phyloP scores from a whole-genome alignment of 1,140 invertebrate species.

The Penaeus indicus region DNA sequence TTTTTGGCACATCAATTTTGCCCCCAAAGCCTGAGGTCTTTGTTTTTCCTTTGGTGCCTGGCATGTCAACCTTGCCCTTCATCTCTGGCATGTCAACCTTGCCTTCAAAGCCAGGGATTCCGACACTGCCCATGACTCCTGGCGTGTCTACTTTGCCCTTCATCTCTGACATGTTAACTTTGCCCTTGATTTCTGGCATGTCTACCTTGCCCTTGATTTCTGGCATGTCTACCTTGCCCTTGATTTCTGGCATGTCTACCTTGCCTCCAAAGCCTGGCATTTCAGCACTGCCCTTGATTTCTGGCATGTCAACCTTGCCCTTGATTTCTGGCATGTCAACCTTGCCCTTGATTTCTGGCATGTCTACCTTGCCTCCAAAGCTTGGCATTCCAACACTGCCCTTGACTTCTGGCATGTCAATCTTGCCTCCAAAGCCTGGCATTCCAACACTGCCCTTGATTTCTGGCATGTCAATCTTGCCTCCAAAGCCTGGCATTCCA shows the following conservation, averaged over 20 bases:
- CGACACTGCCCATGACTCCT: neutral
- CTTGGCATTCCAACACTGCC: no score
- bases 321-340: neutral
- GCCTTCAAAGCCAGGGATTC: neutral
- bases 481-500: no score
- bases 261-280: neutral
- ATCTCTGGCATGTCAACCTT: neutral
- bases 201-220: neutral
- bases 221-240: neutral
- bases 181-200: neutral
- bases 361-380: neutral
- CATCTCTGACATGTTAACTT: neutral
- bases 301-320: neutral
- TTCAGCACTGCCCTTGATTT: neutral
- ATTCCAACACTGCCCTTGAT: neutral
- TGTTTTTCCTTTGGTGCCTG: neutral
- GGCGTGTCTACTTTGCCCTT: neutral
- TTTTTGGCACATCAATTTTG: neutral
- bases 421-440: neutral
- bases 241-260: neutral
- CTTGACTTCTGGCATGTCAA: neutral
- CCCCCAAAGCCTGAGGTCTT: neutral
- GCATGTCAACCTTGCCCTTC: constrained; percentile 11
- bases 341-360: neutral
- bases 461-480: constrained; percentile 7